Percentiles rank a stretch among this genome's conserved stretches.
Evolutionary conservation across 1,140 invertebrate species (phyloP).

Genomic region (Apis dorsata): DNA sequence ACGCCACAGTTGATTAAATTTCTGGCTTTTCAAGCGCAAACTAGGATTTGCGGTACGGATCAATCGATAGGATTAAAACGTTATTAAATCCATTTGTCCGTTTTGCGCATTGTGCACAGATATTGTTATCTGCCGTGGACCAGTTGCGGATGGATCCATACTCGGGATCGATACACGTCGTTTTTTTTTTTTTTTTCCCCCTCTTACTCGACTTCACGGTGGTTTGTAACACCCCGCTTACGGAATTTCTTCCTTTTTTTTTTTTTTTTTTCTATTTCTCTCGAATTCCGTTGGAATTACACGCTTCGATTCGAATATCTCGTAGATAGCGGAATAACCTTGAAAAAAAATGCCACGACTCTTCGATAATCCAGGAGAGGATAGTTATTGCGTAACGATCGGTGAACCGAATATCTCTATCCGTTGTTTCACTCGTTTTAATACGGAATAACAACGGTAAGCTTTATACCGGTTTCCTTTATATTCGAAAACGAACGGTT

Average conservation of each 20-base stretch:
- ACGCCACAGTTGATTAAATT: constrained; percentile 44
- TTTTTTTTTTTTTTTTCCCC: neutral
- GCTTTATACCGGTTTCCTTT: neutral
- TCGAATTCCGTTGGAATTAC: neutral
- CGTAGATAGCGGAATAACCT: no score
- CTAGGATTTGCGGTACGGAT: neutral
- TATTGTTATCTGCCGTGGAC: constrained; percentile 42
- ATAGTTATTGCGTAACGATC: neutral
- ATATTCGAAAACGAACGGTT: neutral
- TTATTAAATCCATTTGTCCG: constrained; percentile 56
- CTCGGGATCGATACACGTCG: neutral
- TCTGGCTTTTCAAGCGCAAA: neutral
- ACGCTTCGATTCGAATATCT: neutral
- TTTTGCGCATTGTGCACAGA: neutral
- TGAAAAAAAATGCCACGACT: neutral
- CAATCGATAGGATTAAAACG: constrained; percentile 32
- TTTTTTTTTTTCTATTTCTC: neutral
- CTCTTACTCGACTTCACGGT: neutral
- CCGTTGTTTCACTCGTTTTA: neutral
- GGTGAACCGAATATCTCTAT: neutral
- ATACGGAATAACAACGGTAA: neutral
- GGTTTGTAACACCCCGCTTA: neutral
- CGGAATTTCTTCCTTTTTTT: neutral
- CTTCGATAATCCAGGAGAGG: neutral
- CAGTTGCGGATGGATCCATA: constrained; percentile 13